Evolutionary conservation across 2,888 invertebrate species (phyloP), one percentile per base, ranked within the genome.

Genomic region (Agrochola circellaris): DNA sequence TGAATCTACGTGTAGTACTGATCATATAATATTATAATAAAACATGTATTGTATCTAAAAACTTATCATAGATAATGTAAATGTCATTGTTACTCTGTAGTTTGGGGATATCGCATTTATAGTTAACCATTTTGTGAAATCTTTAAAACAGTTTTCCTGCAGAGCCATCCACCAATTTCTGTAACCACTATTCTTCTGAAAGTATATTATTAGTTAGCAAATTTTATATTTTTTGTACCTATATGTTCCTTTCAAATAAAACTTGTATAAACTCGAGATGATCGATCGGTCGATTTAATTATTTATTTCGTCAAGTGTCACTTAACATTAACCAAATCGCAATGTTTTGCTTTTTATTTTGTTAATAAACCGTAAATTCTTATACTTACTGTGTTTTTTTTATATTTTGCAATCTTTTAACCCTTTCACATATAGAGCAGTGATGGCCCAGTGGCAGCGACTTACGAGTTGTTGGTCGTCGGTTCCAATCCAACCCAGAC

Each of bases 271-370:
- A 71, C 73, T 79, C 54, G 73, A 83, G 66, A 73, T 48, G 66
- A 56, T 81, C 81, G 75, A 56, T 81, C 81, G 75, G 56, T 45
- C 45, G 51, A 79, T 74, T 34, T 73, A 61, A 73, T 77, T 81
- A 88, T 88, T 88, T 88, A 88, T 88, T 78, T 83, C 76, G 78
- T 79, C 81, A 80, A 83, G 81, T 83, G 84, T 85, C 86, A 83
- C 79, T 62, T 77, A 80, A 75, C 83, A 75, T 72, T 85, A 85
- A 85, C 87, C 60, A 79, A 86, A 87, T 85, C 73, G 86, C 84
- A 84, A 88, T 83, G 81, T 89, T 81, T 87, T 82, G 88, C 87
- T 89, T 89, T 89, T 86, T 88, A 89, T 90, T 90, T 90, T 90
- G 85, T 86, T 90, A 88, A 88, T 89, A 90, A 90, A 89, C 80